Conservation (phyloP, 2,888 invertebrate species). For the Thalpophila matura region DNA sequence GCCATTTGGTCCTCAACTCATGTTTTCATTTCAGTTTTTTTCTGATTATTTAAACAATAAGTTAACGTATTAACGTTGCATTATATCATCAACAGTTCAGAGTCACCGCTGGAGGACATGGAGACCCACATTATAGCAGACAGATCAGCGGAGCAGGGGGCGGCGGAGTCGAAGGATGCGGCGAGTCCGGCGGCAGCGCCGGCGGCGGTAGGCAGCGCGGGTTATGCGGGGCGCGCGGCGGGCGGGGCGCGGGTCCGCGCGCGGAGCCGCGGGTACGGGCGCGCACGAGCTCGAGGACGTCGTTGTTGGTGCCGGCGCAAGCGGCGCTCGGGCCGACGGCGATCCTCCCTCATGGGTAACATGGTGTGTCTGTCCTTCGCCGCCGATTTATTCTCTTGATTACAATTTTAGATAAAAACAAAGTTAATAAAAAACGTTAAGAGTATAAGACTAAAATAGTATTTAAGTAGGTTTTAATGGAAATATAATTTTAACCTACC, state of each 20-base stretch:
- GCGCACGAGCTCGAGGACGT: constrained; percentile 77
- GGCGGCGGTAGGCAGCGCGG: constrained; percentile 66
- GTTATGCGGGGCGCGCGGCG: constrained; percentile 57
- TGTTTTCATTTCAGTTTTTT: constrained; percentile 4
- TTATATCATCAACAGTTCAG: constrained; percentile 72
- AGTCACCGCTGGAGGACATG: constrained; percentile 81
- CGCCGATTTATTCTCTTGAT: constrained; percentile 78
- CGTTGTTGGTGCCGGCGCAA: constrained; percentile 86
- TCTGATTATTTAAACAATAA: neutral
- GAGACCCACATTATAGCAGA: constrained; percentile 86
- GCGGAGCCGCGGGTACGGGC: constrained; percentile 84
- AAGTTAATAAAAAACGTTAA: neutral
- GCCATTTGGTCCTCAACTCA: neutral
- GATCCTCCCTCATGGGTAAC: constrained; percentile 88
- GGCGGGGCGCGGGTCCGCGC: constrained; percentile 70
- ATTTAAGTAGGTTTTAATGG: no score
- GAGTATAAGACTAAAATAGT: no score
- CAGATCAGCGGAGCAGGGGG: constrained; percentile 80
- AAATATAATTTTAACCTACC: neutral
- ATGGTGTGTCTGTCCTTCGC: constrained; percentile 86
- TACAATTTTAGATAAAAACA: constrained; percentile 13
- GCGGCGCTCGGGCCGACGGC: constrained; percentile 86
- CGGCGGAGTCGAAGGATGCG: constrained; percentile 63
- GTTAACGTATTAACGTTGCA: neutral
- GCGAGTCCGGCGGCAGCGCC: constrained; percentile 54